These are phyloP conservation scores for Reinhardtius hippoglossoides DNA, from an alignment of 2,113 vertebrate genomes.

Conservation along the genomic window DNA sequence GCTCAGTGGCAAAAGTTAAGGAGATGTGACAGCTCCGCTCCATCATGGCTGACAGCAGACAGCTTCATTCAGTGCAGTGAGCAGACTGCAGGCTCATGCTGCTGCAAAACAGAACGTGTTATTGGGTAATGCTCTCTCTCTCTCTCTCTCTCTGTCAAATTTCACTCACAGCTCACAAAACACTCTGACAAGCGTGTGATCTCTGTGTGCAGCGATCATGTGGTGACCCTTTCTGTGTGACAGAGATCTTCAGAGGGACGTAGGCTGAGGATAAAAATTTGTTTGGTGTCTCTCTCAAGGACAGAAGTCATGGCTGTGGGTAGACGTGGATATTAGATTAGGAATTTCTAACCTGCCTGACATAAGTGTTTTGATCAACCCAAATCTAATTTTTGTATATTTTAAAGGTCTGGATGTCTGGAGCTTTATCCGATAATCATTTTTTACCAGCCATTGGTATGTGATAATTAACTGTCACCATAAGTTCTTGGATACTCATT, in stretches of 20 bases:
- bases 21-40: slow-evolving; percentile 51
- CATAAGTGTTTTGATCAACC: neutral
- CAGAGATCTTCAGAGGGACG: slow-evolving; percentile 3
- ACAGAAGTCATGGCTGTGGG: neutral
- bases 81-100: slow-evolving; percentile 8
- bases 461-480: neutral
- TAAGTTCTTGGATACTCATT: neutral
- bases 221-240: neutral
- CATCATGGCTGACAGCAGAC: slow-evolving; percentile 58
- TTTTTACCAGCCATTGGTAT: neutral
- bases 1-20: slow-evolving; percentile 50
- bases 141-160: slow-evolving; percentile 13
- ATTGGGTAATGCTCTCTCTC: slow-evolving; percentile 14
- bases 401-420: neutral
- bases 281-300: neutral
- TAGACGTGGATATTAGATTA: neutral
- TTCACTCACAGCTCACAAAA: slow-evolving; percentile 32
- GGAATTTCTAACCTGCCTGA: neutral
- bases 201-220: neutral
- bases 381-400: neutral
- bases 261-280: neutral
- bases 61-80: slow-evolving; percentile 55
- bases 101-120: slow-evolving; percentile 23
- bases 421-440: neutral
- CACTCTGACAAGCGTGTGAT: slow-evolving; percentile 39